Evolutionary conservation across 37 sponge, comb jelly and placozoan genomes (phyloP).

Genomic region (Trichoplax adhaerens): DNA sequence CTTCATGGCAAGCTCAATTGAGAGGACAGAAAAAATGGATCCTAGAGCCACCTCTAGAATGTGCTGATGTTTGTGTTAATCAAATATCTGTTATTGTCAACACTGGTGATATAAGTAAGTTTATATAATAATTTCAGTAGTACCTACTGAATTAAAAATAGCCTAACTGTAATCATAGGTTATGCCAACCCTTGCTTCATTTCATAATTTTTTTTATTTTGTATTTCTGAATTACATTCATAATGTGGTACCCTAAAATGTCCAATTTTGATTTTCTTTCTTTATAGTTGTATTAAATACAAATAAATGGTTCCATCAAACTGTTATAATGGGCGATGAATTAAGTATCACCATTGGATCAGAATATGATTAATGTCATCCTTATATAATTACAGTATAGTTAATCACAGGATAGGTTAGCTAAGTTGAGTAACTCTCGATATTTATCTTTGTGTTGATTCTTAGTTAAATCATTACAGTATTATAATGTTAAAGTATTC

Average conservation of each 20-base stretch:
- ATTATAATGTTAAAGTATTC: too few relatives aligned
- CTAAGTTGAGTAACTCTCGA: too few relatives aligned
- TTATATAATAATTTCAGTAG: not conserved
- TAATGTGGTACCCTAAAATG: too few relatives aligned
- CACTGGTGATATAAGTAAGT: constrained; percentile 75
- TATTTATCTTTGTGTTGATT: too few relatives aligned
- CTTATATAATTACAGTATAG: too few relatives aligned
- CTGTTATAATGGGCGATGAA: constrained; percentile 48
- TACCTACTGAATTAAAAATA: not conserved
- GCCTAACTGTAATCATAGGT: not conserved
- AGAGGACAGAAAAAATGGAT: constrained; percentile 65
- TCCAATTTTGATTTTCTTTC: not conserved
- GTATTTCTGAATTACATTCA: too few relatives aligned
- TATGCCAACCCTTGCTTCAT: not conserved
- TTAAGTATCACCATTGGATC: constrained; percentile 73
- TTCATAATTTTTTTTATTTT: not conserved
- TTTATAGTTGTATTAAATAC: constrained; percentile 61
- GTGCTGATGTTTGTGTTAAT: constrained; percentile 26
- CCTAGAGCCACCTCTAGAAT: constrained; percentile 55
- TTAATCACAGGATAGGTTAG: too few relatives aligned
- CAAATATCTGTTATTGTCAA: constrained; percentile 43
- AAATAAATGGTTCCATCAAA: constrained; percentile 64
- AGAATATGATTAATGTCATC: constrained; percentile 28
- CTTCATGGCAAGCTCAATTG: constrained; percentile 79
- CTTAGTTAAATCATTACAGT: too few relatives aligned